Evolutionary conservation across 2,797 vertebrate genomes (phyloP).

Genomic region (Crenichthys baileyi): DNA sequence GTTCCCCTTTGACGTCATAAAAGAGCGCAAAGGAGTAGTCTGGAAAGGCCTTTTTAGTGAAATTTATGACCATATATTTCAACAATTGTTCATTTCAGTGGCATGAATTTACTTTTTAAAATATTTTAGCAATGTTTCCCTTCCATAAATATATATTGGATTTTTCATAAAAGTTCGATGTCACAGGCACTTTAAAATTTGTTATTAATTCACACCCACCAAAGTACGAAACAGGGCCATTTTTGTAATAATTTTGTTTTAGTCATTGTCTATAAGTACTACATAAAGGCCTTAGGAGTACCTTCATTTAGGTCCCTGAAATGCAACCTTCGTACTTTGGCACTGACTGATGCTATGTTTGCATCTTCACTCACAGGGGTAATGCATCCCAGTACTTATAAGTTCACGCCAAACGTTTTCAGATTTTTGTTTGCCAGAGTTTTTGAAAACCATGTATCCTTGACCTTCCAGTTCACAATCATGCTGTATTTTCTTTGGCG

Average conservation of each 20-base stretch:
- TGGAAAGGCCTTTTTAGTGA: no score
- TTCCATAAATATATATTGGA: no score
- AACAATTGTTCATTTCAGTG: no score
- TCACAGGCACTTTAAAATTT: constrained; percentile 21
- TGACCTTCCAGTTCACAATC: background rate
- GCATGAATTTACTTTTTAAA: no score
- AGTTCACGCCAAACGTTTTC: background rate
- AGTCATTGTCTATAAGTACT: constrained; percentile 46
- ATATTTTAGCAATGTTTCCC: no score
- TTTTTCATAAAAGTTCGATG: no score
- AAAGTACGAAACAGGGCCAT: constrained; percentile 48
- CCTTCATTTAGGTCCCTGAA: background rate
- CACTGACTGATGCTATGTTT: background rate
- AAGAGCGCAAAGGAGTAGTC: no score
- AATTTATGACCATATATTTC: no score
- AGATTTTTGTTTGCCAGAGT: background rate
- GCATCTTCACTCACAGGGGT: constrained; percentile 21
- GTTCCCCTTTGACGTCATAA: no score
- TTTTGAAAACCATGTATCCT: background rate
- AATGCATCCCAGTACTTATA: constrained; percentile 30
- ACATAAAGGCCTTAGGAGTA: background rate
- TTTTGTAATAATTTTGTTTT: constrained; percentile 53
- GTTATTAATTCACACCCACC: constrained; percentile 55
- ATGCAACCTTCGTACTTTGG: background rate
- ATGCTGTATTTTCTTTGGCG: background rate